These are phyloP conservation scores for Ahaetulla prasina DNA, from an alignment of 2,113 vertebrate genomes.

Conservation along the genomic window DNA sequence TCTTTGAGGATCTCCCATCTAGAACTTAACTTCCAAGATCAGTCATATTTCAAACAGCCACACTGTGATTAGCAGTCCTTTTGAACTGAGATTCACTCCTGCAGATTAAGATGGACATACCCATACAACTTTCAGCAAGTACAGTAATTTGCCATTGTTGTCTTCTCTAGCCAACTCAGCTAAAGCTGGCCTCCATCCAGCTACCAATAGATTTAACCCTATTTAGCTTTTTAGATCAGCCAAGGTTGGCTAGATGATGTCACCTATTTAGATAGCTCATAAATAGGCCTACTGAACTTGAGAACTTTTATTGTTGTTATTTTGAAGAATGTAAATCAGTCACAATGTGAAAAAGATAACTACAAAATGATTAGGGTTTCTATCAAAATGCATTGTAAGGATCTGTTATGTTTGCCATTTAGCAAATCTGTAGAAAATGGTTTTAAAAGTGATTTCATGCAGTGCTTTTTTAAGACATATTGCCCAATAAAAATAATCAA, in stretches of 20 bases:
- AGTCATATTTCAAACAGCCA: neutral
- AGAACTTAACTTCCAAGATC: neutral
- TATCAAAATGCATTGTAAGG: neutral
- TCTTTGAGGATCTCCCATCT: neutral
- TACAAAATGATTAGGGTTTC: neutral
- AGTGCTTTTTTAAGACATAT: neutral
- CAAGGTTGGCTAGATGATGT: neutral
- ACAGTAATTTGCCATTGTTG: neutral
- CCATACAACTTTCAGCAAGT: neutral
- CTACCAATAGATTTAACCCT: neutral
- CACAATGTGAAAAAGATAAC: neutral
- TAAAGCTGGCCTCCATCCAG: neutral
- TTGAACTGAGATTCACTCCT: neutral
- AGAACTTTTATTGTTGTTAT: neutral
- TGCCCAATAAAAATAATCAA: constrained; percentile 18
- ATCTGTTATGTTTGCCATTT: neutral
- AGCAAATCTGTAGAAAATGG: neutral
- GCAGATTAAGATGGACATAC: neutral
- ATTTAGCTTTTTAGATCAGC: neutral
- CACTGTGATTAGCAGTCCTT: neutral
- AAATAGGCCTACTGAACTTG: neutral
- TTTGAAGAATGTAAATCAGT: neutral
- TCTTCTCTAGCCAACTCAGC: neutral
- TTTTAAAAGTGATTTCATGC: constrained; percentile 4
- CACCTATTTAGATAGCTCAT: neutral